Percentiles rank a stretch among this genome's conserved stretches.
Evolutionary conservation across 2,113 vertebrate genomes (phyloP).

Genomic region (Notothenia rossii): DNA sequence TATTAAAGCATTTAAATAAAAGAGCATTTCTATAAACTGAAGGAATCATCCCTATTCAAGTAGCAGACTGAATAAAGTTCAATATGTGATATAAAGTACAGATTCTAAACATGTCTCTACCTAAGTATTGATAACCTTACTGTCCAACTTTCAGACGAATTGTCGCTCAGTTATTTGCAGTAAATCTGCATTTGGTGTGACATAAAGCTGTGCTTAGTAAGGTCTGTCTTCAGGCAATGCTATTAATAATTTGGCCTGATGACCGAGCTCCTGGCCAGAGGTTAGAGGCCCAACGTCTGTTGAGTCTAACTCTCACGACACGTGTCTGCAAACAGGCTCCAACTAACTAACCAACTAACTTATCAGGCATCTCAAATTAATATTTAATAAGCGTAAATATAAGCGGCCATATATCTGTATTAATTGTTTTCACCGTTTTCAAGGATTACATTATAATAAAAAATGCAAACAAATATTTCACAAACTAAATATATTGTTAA

Average conservation of each 20-base stretch:
- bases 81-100: background rate
- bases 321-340: background rate
- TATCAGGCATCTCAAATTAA: background rate
- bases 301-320: conserved; percentile 25
- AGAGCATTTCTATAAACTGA: background rate
- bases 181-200: conserved; percentile 32
- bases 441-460: background rate
- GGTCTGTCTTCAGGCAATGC: conserved; percentile 18
- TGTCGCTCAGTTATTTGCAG: conserved; percentile 1
- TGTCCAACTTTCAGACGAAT: background rate
- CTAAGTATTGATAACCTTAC: background rate
- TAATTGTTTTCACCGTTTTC: background rate
- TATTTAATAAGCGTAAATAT: background rate
- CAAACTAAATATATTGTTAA: no score
- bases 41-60: background rate
- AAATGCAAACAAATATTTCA: background rate
- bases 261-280: conserved; percentile 20
- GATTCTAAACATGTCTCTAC: background rate
- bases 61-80: background rate
- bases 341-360: background rate
- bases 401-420: no score
- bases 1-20: background rate
- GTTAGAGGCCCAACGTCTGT: conserved; percentile 39
- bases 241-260: conserved; percentile 48
- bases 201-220: conserved; percentile 31